These are phyloP conservation scores for Schrankia costaestrigalis DNA, from an alignment of 2,888 invertebrate species.

Conservation along the genomic window DNA sequence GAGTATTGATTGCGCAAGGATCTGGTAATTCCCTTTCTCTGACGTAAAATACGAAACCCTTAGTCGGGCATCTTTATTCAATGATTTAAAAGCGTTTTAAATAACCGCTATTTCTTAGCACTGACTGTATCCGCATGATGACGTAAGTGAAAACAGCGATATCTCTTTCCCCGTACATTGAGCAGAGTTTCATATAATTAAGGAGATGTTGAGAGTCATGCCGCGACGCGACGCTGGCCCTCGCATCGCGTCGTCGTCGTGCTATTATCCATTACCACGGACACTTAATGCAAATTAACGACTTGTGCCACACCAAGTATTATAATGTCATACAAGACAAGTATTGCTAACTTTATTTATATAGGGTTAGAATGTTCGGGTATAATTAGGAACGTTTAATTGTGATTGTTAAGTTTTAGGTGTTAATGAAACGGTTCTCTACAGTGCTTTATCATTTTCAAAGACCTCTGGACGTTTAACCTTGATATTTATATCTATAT, in stretches of 20 bases:
- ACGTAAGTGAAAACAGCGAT: constrained; percentile 5
- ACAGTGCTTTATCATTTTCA: too few relatives aligned
- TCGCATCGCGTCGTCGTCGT: constrained; percentile 7
- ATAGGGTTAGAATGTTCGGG: constrained; percentile 4
- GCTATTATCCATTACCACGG: constrained; percentile 20
- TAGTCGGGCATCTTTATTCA: too few relatives aligned
- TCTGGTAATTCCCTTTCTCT: too few relatives aligned
- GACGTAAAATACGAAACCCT: too few relatives aligned
- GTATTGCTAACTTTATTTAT: constrained; percentile 8
- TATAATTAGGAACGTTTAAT: constrained; percentile 3
- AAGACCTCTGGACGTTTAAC: too few relatives aligned
- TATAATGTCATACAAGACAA: constrained; percentile 12
- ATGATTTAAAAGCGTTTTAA: too few relatives aligned
- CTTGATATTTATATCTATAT: too few relatives aligned
- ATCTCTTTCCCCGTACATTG: constrained; percentile 1
- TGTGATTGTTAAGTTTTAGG: constrained; percentile 5
- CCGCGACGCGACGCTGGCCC: constrained; percentile 2
- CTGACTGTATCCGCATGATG: too few relatives aligned
- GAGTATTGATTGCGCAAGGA: too few relatives aligned
- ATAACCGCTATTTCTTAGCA: too few relatives aligned
- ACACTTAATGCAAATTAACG: constrained; percentile 30
- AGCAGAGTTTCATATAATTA: constrained; percentile 11
- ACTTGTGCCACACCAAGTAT: constrained; percentile 11
- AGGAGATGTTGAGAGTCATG: constrained; percentile 8
- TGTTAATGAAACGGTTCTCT: constrained; percentile 4